Conservation (phyloP, 1,140 invertebrate genomes). For the Pemphigus obesinymphae region DNA sequence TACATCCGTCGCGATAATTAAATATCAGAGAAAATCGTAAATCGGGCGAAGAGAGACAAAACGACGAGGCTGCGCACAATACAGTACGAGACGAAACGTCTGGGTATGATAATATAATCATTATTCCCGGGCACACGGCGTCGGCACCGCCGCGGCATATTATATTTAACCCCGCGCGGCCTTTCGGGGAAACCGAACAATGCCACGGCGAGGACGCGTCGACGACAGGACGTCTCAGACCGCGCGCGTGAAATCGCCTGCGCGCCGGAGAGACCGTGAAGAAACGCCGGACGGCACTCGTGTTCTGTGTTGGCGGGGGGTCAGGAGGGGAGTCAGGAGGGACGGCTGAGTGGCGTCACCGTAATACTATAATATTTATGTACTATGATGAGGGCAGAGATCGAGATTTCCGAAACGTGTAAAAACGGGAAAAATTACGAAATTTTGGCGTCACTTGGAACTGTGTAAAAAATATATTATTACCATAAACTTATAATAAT, state of each 20-base stretch:
- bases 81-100: not conserved
- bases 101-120: not conserved
- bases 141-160: not conserved
- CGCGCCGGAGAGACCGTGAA: slow-evolving; percentile 6
- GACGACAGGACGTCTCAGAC: slow-evolving; percentile 9
- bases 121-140: slow-evolving; percentile 12
- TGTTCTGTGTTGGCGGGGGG: no score
- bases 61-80: not conserved
- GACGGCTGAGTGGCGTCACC: no score
- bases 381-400: not conserved
- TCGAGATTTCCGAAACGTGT: no score
- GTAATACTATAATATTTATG: not conserved
- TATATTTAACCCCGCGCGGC: not conserved
- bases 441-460: no score
- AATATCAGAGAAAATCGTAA: slow-evolving; percentile 24
- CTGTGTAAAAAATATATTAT: no score
- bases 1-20: slow-evolving; percentile 31
- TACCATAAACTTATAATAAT: no score
- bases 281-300: not conserved
- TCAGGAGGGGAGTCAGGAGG: no score
- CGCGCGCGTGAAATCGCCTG: slow-evolving; percentile 24
- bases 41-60: not conserved
- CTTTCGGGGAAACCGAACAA: slow-evolving; percentile 30
- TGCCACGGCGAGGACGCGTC: not conserved
- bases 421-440: no score